Base-by-base conservation (phyloP, 2,888 invertebrate species). In the Lasioglossum pauxillum region DNA sequence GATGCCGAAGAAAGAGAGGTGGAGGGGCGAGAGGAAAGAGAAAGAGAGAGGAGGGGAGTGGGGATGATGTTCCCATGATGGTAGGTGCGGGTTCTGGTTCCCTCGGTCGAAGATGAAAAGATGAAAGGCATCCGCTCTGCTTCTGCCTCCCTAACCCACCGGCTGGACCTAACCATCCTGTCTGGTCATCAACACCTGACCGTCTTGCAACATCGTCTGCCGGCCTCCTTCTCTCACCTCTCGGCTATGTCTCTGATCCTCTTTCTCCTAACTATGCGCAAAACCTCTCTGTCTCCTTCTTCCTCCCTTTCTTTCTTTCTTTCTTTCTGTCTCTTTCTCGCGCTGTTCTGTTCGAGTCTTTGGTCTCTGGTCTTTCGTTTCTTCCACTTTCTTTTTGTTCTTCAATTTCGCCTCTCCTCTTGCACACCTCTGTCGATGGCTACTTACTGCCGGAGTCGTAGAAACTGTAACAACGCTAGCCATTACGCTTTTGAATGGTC, bases 71-170 rank as follows among this genome's bases (percentile, higher is more conserved):
- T 86, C 83, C 83, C 84, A 86, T 81, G 87, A 89, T 84, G 86
- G 83, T 84, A 80, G 83, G 84, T 85, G 84, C 86, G 86, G 86
- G 81, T 84, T 86, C 86, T 84, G 86, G 86, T 86, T 86, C 86
- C 78, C 84, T 81, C 86, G 84, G 84, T 73, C 92, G 92, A 93
- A 93, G 93, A 94, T 93, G 93, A 93, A 92, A 94, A 93, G 94
- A 94, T 94, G 94, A 94, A 94, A 94, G 94, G 94, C 93, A 93
- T 94, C 93, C 92, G 93, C 94, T 86, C 84, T 85, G 86, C 84
- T 84, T 86, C 86, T 84, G 75, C 84, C 86, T 81, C 75, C 81
- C 85, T 78, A 78, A 75, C 75, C 85, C 78, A 67, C 53, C 84
- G 75, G 69, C 75, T 80, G 74, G 84, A 80, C 86, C 86, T 86